phyloP scores from a whole-genome alignment of 2,888 invertebrate genomes.

The Tenodera sinensis region DNA sequence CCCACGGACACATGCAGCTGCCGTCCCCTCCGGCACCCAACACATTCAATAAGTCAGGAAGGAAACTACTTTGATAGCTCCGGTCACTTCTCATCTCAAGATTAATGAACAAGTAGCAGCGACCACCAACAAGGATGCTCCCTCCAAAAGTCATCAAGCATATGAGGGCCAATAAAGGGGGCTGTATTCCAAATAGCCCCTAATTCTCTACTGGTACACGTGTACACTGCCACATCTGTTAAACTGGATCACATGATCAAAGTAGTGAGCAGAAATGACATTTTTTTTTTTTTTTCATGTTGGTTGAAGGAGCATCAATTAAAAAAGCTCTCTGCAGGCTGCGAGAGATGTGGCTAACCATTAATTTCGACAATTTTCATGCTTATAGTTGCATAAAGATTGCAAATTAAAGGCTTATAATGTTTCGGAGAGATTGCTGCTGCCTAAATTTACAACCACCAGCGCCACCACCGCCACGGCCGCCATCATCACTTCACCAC shows the following conservation, averaged over 20 bases:
- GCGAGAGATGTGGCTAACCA: no score
- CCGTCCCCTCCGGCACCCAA: neutral
- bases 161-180: constrained; percentile 14
- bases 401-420: no score
- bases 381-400: no score
- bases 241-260: neutral
- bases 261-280: neutral
- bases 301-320: no score
- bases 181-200: neutral
- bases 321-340: no score
- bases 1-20: neutral
- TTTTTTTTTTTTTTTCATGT: no score
- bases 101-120: constrained; percentile 10
- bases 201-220: neutral
- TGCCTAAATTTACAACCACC: no score
- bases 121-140: neutral
- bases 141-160: constrained; percentile 8
- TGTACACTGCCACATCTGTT: neutral
- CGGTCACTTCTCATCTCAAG: constrained; percentile 18
- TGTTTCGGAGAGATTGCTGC: no score
- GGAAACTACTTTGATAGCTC: constrained; percentile 1
- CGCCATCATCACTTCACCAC: no score
- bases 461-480: no score
- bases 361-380: no score
- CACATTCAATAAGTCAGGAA: constrained; percentile 17